Evolutionary conservation across 1,140 invertebrate species (phyloP).

Genomic region (Leptoteleia sp.): DNA sequence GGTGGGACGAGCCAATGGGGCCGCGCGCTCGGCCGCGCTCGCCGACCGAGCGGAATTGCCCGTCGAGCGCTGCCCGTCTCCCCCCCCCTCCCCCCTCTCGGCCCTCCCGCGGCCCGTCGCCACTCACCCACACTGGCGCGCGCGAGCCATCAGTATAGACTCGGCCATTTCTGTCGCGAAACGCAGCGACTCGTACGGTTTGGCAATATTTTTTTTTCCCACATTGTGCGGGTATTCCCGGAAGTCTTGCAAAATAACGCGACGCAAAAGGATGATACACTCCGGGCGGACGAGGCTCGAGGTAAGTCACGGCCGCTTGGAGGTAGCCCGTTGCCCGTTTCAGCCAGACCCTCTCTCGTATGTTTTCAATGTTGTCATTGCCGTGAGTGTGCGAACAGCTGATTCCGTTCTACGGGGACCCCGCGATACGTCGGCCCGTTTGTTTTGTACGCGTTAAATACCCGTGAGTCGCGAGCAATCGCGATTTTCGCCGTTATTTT

Average conservation of each 20-base stretch:
- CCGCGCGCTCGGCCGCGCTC: conserved; percentile 2
- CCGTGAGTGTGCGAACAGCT: conserved; percentile 77
- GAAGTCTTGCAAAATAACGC: conserved; percentile 81
- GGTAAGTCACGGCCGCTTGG: conserved; percentile 74
- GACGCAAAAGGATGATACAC: conserved; percentile 82
- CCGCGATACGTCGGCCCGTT: conserved; percentile 20
- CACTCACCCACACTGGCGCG: conserved; percentile 46
- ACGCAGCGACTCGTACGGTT: conserved; percentile 70
- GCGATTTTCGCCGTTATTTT: too few species aligned
- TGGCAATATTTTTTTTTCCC: conserved; percentile 64
- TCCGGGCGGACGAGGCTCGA: conserved; percentile 81
- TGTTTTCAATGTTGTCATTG: conserved; percentile 79
- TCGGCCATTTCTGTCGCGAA: conserved; percentile 79
- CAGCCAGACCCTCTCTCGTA: conserved; percentile 64
- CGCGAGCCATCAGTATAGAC: conserved; percentile 75
- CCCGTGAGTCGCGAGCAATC: not conserved
- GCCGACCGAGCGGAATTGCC: conserved; percentile 56
- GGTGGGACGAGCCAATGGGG: conserved; percentile 65
- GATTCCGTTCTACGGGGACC: conserved; percentile 72
- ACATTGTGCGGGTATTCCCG: conserved; percentile 78
- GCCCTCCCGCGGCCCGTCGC: conserved; percentile 42
- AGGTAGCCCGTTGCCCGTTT: conserved; percentile 32
- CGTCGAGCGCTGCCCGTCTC: conserved; percentile 43
- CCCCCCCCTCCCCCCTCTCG: conserved; percentile 39
- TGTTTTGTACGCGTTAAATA: too few species aligned